Evolutionary conservation across 2,797 vertebrate species (phyloP).

Genomic region (Rhadinocentrus ornatus): DNA sequence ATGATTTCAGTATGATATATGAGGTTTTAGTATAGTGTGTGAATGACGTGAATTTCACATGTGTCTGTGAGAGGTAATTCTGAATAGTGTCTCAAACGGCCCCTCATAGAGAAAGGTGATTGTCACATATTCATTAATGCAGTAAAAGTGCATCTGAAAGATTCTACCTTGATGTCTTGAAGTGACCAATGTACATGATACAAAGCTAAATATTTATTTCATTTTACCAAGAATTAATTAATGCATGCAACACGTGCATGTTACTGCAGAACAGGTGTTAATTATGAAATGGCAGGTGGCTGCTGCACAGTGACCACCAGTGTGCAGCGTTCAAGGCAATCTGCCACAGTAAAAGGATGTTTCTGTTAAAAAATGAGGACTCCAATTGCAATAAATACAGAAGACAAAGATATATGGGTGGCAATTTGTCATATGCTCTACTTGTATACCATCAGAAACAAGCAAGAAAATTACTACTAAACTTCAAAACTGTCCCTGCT

Average conservation of each 20-base stretch:
- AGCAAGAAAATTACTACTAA: constrained; percentile 2
- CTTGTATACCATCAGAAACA: neutral
- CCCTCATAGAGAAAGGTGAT: too few relatives aligned
- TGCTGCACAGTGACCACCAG: constrained; percentile 42
- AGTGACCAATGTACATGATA: constrained; percentile 8
- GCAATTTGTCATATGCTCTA: neutral
- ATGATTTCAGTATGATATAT: too few relatives aligned
- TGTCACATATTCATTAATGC: neutral
- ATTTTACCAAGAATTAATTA: constrained; percentile 46
- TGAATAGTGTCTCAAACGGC: too few relatives aligned
- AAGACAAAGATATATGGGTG: constrained; percentile 1
- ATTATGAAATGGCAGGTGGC: constrained; percentile 64
- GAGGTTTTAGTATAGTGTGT: too few relatives aligned
- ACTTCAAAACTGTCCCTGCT: neutral
- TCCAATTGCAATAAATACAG: constrained; percentile 16
- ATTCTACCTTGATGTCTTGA: constrained; percentile 19
- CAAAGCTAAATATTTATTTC: constrained; percentile 42
- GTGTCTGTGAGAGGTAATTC: too few relatives aligned
- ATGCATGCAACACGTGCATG: constrained; percentile 54
- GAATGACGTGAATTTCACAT: too few relatives aligned
- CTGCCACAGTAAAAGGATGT: constrained; percentile 32
- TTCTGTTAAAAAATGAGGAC: constrained; percentile 28
- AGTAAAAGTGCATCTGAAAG: neutral
- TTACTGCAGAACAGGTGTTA: constrained; percentile 64
- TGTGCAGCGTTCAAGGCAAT: constrained; percentile 43